Base-by-base conservation (phyloP, 2,113 vertebrate species). In the Euleptes europaea region DNA sequence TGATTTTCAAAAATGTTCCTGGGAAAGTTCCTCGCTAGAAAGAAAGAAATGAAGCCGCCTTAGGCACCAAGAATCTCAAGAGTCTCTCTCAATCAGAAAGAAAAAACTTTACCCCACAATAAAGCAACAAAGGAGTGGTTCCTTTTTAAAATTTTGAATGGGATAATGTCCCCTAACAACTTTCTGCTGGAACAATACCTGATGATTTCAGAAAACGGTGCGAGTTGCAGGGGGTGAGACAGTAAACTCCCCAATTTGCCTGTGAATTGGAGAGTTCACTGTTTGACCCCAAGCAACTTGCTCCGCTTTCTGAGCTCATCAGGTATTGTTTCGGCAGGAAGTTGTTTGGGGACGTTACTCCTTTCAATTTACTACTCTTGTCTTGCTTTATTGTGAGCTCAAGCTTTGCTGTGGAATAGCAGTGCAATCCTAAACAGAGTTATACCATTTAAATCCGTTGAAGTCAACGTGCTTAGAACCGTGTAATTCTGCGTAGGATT, bases 1-100 rank as follows among this genome's bases (percentile, higher is more conserved):
- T 78, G 13, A 57, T 88, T 42, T 78, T 93, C 84, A 91, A 83
- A 90, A 93, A 63, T n/a, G 21, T 91, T 57, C 47, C 82, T 66
- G 86, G 90, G 83, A 80, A 91, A 93, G 71, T 88, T 92, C 90
- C 86, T 42, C 83, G 84, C 65, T 85, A 85, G 69, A 70, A 38
- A 15, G 51, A 91, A 77, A 91, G 91, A 89, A 74, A 85, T 31
- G 63, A 91, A 92, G 86, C 66, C 51, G 73, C 91, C 88, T 88
- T 71, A 82, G 91, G 94, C 89, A 82, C 71, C 70, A 51, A 70
- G 82, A 80, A 74, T 89, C 89, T 91, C 87, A 82, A 33, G 79
- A 60, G 82, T 84, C 60, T 65, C 38, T 88, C 74, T 74, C 78
- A 79, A 82, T 60, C 33, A 1, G 82, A n/a, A 82, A 13, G 49